Conservation (phyloP, 2,888 invertebrate species). For the Lepidocyrtinus sp. region DNA sequence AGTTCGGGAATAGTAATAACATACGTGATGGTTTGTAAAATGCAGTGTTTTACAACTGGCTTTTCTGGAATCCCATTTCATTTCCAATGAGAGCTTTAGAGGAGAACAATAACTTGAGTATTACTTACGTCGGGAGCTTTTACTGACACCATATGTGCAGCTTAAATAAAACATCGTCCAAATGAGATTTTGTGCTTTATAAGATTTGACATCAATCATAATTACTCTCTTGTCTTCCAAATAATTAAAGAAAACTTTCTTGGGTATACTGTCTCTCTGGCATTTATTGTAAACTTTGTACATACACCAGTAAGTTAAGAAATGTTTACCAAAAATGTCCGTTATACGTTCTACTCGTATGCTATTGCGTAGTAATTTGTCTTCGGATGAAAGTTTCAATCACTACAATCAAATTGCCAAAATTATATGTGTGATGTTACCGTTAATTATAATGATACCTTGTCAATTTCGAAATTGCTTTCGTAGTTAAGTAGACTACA, state of each 20-base stretch:
- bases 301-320: no score
- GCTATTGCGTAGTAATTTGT: background rate
- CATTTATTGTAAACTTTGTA: no score
- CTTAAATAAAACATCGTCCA: slow-evolving; percentile 29
- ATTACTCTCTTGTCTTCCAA: background rate
- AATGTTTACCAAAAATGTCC: no score
- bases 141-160: slow-evolving; percentile 76
- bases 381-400: slow-evolving; percentile 10
- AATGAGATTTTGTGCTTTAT: no score
- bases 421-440: slow-evolving; percentile 29
- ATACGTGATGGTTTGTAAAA: slow-evolving; percentile 40
- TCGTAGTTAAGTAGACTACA: no score
- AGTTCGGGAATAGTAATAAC: background rate
- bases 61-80: slow-evolving; percentile 84
- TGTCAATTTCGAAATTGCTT: no score
- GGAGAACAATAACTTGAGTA: slow-evolving; percentile 73
- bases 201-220: background rate
- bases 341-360: background rate
- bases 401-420: slow-evolving; percentile 33
- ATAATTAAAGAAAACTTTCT: slow-evolving; percentile 2
- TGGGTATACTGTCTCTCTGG: background rate
- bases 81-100: slow-evolving; percentile 76
- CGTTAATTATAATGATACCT: background rate
- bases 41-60: slow-evolving; percentile 88
- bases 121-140: slow-evolving; percentile 82